These are phyloP conservation scores for Aplidium turbinatum DNA, from an alignment of 23 tunicate species.

Conservation along the genomic window DNA sequence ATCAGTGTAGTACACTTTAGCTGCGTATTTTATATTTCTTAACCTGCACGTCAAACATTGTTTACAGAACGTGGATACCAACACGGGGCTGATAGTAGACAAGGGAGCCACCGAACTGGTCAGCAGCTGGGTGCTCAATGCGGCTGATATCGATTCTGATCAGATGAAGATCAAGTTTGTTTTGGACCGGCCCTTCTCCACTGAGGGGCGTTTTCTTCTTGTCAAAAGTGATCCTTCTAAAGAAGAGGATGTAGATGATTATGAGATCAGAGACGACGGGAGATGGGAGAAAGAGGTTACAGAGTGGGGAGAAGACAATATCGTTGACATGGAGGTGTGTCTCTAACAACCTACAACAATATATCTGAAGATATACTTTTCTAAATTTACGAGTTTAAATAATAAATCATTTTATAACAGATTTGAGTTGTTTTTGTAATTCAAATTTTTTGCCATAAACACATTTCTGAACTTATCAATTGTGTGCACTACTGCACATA, in stretches of 20 bases:
- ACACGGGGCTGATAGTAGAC: conserved; percentile 65
- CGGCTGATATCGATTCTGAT: conserved; percentile 74
- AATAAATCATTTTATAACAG: too few species aligned
- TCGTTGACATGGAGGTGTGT: conserved; percentile 63
- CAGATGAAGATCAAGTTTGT: conserved; percentile 45
- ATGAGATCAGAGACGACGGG: conserved; percentile 30
- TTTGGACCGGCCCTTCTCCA: conserved; percentile 53
- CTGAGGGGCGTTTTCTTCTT: conserved; percentile 59
- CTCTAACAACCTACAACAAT: too few species aligned
- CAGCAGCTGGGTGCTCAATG: conserved; percentile 61
- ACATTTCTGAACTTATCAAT: too few species aligned
- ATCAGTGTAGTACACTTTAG: background rate
- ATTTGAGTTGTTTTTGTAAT: too few species aligned
- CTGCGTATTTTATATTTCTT: background rate
- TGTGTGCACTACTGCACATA: too few species aligned
- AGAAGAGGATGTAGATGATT: conserved; percentile 37
- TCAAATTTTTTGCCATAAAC: too few species aligned
- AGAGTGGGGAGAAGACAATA: conserved; percentile 53
- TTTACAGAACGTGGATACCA: conserved; percentile 66
- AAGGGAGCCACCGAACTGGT: conserved; percentile 66
- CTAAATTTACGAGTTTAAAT: too few species aligned
- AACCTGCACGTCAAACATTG: background rate
- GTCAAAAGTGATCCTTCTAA: conserved; percentile 32
- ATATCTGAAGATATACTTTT: too few species aligned
- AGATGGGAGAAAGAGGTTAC: conserved; percentile 57